These are phyloP conservation scores for Cepaea hortensis DNA, from an alignment of 2,888 invertebrate species.

Conservation along the genomic window DNA sequence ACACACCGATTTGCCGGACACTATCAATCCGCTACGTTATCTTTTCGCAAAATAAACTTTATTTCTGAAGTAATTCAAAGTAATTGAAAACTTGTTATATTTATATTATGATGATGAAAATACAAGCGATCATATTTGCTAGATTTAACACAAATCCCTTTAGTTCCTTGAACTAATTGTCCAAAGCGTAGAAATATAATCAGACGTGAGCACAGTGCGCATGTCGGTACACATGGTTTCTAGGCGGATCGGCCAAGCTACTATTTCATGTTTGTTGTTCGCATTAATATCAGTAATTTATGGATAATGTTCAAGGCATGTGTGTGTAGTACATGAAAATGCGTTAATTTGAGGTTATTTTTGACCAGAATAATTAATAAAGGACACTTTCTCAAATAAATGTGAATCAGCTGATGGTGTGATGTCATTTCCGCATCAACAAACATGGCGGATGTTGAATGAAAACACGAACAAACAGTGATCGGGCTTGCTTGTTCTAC, in stretches of 20 bases:
- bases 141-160: not conserved
- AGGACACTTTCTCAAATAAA: constrained; percentile 25
- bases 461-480: constrained; percentile 44
- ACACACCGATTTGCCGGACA: constrained; percentile 19
- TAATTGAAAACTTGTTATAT: not conserved
- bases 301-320: not conserved
- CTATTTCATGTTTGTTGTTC: not conserved
- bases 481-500: not conserved
- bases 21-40: constrained; percentile 20
- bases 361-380: too few relatives aligned
- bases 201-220: constrained; percentile 66
- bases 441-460: constrained; percentile 71
- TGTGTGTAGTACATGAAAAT: not conserved
- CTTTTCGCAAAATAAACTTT: not conserved
- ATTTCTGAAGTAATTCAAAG: too few relatives aligned
- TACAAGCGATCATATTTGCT: not conserved
- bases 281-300: not conserved
- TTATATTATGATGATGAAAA: not conserved
- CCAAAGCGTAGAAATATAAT: constrained; percentile 47
- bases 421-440: constrained; percentile 62
- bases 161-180: constrained; percentile 44
- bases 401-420: constrained; percentile 55
- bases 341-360: not conserved
- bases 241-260: constrained; percentile 57
- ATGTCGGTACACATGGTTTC: constrained; percentile 65